Evolutionary conservation across 2,888 invertebrate genomes (phyloP).

Genomic region (Nemapogon koenigi): DNA sequence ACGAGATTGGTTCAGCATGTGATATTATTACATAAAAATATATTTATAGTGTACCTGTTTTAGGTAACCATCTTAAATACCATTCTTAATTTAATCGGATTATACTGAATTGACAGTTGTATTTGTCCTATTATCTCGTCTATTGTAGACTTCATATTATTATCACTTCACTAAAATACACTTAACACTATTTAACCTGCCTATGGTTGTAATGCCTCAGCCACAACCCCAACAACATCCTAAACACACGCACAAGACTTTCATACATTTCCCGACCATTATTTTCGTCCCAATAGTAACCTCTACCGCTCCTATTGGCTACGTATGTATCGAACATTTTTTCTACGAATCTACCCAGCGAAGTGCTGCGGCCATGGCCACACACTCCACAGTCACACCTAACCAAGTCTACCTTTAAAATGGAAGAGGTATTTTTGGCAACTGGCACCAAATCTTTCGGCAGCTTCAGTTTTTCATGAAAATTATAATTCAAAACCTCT

Average conservation of each 20-base stretch:
- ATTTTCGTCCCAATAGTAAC: neutral
- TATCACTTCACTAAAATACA: too few species aligned
- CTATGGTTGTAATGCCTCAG: constrained; percentile 25
- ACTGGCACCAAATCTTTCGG: neutral
- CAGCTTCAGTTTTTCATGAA: too few species aligned
- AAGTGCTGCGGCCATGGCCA: constrained; percentile 30
- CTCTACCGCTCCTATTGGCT: neutral
- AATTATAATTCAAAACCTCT: too few species aligned
- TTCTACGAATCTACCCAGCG: constrained; percentile 33
- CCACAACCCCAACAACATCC: constrained; percentile 53
- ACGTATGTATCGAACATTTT: constrained; percentile 11
- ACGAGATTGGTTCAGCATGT: too few species aligned
- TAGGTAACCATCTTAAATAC: too few species aligned
- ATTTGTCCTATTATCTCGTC: too few species aligned
- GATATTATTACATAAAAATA: too few species aligned
- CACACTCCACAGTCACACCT: constrained; percentile 52
- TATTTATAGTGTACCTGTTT: too few species aligned
- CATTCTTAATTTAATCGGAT: too few species aligned
- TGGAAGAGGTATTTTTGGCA: neutral
- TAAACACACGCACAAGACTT: constrained; percentile 43
- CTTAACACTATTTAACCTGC: too few species aligned
- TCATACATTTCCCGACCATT: constrained; percentile 35
- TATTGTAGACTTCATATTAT: too few species aligned
- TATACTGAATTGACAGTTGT: too few species aligned
- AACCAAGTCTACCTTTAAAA: constrained; percentile 29